Evolutionary conservation across 2,797 vertebrate genomes (phyloP).

Genomic region (Philypnodon macrostomus): DNA sequence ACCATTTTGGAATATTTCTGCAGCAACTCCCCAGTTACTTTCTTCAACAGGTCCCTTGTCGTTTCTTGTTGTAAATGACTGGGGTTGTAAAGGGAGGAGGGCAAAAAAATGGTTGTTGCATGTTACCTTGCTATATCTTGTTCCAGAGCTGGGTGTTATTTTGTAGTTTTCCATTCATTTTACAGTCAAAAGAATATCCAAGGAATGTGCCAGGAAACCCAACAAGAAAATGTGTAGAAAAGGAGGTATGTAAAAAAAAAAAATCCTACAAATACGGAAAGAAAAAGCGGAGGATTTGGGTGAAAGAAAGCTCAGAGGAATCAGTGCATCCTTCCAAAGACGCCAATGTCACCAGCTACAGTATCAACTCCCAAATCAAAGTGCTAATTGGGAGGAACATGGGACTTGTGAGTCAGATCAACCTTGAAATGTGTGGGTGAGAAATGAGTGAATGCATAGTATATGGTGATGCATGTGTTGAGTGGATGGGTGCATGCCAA

Average conservation of each 20-base stretch:
- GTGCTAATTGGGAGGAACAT: conserved; percentile 71
- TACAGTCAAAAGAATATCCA: conserved; percentile 98
- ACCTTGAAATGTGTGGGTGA: conserved; percentile 58
- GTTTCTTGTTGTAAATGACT: conserved; percentile 73
- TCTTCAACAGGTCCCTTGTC: conserved; percentile 77
- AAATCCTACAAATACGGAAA: conserved; percentile 65
- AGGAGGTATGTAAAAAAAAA: conserved; percentile 98
- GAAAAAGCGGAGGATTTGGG: conserved; percentile 69
- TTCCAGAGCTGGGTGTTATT: conserved; percentile 98
- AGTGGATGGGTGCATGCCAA: conserved; percentile 22
- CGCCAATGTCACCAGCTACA: conserved; percentile 68
- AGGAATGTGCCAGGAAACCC: conserved; percentile 97
- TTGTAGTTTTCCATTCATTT: conserved; percentile 99
- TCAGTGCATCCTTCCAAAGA: conserved; percentile 72
- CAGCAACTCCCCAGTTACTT: conserved; percentile 74
- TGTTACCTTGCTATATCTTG: conserved; percentile 84
- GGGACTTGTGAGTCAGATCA: conserved; percentile 68
- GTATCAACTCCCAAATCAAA: conserved; percentile 72
- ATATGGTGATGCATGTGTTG: conserved; percentile 17
- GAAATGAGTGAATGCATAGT: conserved; percentile 39
- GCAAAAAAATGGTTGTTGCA: conserved; percentile 85
- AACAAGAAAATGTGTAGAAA: conserved; percentile 99
- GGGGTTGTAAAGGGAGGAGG: conserved; percentile 57
- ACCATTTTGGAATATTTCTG: conserved; percentile 80
- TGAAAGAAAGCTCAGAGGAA: conserved; percentile 72